Percentiles rank a stretch among this genome's conserved stretches.
These are phyloP conservation scores for Octodonta nipae DNA, from an alignment of 2,888 invertebrate species.

Conservation along the genomic window DNA sequence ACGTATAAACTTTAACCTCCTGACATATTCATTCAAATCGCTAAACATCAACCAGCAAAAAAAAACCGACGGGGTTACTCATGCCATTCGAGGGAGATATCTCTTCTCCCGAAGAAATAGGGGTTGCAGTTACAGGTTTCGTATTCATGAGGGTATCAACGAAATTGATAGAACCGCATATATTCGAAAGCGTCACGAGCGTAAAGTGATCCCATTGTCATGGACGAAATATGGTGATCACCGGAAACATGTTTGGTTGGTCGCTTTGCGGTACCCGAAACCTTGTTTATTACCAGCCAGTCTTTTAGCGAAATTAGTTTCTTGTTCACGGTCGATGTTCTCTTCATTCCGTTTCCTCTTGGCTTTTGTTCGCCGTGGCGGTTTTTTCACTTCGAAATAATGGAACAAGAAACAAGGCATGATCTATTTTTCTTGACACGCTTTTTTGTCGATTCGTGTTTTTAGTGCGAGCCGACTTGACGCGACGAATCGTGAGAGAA, in stretches of 20 bases:
- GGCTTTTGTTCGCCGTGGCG: not conserved
- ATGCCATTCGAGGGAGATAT: too few species aligned
- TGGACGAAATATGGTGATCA: constrained; percentile 15
- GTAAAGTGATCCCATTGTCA: constrained; percentile 17
- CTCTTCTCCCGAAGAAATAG: constrained; percentile 7
- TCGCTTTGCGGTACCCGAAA: constrained; percentile 6
- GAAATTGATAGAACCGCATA: constrained; percentile 9
- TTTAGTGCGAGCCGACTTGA: too few species aligned
- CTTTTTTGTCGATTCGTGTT: too few species aligned
- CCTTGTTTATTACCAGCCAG: constrained; percentile 8
- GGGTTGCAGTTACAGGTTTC: constrained; percentile 6
- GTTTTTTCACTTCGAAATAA: too few species aligned
- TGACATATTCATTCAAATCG: too few species aligned
- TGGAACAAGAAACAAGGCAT: too few species aligned
- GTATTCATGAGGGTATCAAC: constrained; percentile 11
- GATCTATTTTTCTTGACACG: too few species aligned
- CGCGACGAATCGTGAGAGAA: too few species aligned
- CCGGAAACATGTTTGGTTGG: constrained; percentile 6
- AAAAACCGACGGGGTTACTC: too few species aligned
- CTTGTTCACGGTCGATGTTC: not conserved
- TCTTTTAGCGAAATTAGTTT: constrained; percentile 9
- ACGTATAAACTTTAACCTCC: too few species aligned
- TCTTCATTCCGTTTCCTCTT: not conserved
- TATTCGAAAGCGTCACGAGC: constrained; percentile 10
- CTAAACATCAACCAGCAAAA: too few species aligned